Conservation (phyloP, 1,140 invertebrate genomes). For the Cotesia typhae region DNA sequence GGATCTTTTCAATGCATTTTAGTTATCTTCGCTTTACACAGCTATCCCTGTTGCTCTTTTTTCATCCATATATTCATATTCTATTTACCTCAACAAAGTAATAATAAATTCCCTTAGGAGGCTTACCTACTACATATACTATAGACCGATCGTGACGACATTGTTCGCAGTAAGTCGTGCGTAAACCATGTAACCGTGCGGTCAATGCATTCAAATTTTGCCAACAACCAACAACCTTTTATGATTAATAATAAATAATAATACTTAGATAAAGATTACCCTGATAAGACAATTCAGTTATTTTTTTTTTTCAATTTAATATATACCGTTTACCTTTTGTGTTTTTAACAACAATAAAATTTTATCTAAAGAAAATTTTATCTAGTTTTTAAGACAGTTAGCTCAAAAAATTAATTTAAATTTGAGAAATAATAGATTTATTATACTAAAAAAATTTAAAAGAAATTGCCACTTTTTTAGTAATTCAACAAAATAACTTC, state of each 20-base stretch:
- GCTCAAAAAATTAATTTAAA: too few relatives aligned
- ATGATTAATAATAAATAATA: neutral
- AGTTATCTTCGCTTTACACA: too few relatives aligned
- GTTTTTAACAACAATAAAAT: neutral
- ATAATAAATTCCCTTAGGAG: slow-evolving; percentile 15
- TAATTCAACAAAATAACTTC: slow-evolving; percentile 19
- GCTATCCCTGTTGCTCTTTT: neutral
- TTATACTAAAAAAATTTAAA: neutral
- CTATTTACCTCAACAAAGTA: slow-evolving; percentile 11
- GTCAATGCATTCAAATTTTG: slow-evolving; percentile 29
- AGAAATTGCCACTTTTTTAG: neutral
- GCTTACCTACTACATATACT: neutral
- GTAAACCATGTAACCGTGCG: slow-evolving; percentile 20
- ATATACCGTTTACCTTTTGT: too few relatives aligned
- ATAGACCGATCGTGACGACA: slow-evolving; percentile 28
- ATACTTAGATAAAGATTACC: neutral
- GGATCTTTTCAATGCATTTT: neutral
- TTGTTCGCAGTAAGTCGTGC: slow-evolving; percentile 35
- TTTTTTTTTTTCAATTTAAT: too few relatives aligned
- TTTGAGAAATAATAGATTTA: neutral
- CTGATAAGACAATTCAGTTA: slow-evolving; percentile 3
- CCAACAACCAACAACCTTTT: slow-evolving; percentile 3
- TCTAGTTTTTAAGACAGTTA: too few relatives aligned
- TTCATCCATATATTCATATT: slow-evolving; percentile 6
- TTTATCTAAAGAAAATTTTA: neutral